Percentiles rank a stretch among this genome's conserved stretches.
Conservation (phyloP, 2,888 invertebrate genomes). For the Falcaria lacertinaria region DNA sequence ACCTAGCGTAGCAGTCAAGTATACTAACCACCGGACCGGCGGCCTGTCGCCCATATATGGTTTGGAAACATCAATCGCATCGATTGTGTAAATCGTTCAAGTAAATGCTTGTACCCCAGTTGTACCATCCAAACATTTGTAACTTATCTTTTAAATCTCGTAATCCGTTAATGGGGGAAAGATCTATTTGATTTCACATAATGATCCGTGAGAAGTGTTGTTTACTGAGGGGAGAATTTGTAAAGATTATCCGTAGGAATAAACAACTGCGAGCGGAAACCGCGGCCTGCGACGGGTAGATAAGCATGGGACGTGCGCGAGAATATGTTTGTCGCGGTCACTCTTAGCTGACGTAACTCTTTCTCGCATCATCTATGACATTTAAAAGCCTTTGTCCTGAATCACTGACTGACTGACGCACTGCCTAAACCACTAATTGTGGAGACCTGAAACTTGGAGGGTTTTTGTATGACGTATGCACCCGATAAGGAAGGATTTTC, state of each 20-base stretch:
- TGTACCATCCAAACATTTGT: not conserved
- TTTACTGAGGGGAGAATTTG: slow-evolving; percentile 1
- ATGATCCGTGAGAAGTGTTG: not conserved
- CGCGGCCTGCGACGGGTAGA: slow-evolving; percentile 7
- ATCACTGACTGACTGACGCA: no score
- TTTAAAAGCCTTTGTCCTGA: slow-evolving; percentile 5
- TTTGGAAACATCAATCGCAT: no score
- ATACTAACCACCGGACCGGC: no score
- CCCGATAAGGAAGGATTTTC: no score
- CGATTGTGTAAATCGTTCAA: no score
- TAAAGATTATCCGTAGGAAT: slow-evolving; percentile 9
- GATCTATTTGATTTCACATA: not conserved
- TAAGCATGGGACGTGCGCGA: slow-evolving; percentile 12
- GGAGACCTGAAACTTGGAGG: no score
- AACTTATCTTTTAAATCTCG: not conserved
- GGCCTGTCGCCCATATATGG: no score
- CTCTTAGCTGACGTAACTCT: not conserved
- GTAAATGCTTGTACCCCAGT: no score
- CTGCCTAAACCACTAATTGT: no score
- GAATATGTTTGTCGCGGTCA: slow-evolving; percentile 10
- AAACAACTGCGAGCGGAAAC: slow-evolving; percentile 3
- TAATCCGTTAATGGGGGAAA: not conserved
- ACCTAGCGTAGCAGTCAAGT: no score
- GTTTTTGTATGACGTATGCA: no score
- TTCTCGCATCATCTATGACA: slow-evolving; percentile 20